A percentile compares a stretch with the other conserved stretches of the same genome.
Evolutionary conservation across 2,888 invertebrate genomes (phyloP).

Genomic region (Orchesella flavescens): DNA sequence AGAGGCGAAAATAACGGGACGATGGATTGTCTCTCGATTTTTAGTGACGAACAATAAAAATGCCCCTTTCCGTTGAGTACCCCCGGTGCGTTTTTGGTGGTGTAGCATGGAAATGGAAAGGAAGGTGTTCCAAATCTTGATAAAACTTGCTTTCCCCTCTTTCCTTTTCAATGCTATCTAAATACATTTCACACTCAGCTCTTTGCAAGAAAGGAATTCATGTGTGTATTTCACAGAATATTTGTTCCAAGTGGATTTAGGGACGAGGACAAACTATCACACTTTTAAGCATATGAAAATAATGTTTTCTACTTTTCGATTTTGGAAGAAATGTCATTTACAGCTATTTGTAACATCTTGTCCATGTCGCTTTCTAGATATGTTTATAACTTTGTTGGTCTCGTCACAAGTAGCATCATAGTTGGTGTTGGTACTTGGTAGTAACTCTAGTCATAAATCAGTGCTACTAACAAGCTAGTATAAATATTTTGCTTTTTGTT

Average conservation of each 20-base stretch:
- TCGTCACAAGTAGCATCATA: neutral
- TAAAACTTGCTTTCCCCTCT: neutral
- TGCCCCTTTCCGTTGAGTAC: neutral
- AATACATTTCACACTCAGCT: neutral
- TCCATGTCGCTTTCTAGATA: no score
- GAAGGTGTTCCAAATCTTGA: slow-evolving; percentile 6
- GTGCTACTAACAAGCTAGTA: neutral
- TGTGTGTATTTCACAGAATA: neutral
- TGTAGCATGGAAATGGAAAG: neutral
- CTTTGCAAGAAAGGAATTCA: neutral
- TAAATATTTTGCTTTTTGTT: neutral
- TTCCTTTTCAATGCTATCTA: neutral
- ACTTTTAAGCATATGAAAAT: neutral
- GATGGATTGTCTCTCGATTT: slow-evolving; percentile 29
- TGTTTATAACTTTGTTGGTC: neutral
- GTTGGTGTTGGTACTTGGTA: neutral
- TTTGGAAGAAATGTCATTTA: slow-evolving; percentile 8
- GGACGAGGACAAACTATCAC: neutral
- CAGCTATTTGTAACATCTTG: slow-evolving; percentile 1
- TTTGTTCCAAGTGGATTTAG: neutral
- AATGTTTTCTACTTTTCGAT: neutral
- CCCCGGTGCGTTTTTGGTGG: neutral
- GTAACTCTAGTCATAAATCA: neutral
- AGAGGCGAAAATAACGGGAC: slow-evolving; percentile 19
- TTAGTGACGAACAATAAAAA: neutral